A percentile compares a stretch with the other conserved stretches of the same genome.
Conservation (phyloP, 2,113 vertebrate species). For the Crotophaga sulcirostris region DNA sequence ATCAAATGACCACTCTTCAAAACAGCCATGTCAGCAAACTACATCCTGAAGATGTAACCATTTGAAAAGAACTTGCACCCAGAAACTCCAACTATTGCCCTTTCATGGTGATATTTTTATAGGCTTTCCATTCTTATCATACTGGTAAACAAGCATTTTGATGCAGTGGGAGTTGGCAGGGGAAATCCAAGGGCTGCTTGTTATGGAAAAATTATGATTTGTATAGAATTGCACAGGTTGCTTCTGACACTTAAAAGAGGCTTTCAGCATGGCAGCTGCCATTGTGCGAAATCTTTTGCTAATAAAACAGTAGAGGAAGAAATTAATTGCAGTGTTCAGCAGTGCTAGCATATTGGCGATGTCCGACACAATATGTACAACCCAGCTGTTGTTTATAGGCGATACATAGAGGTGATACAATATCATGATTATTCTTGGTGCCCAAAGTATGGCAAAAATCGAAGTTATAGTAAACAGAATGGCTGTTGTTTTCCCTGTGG, state of each 20-base stretch:
- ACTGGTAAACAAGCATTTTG: conserved; percentile 97
- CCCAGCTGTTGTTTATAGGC: conserved; percentile 81
- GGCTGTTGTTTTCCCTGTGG: conserved; percentile 94
- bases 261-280: conserved; percentile 88
- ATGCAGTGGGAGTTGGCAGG: conserved; percentile 97
- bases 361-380: conserved; percentile 87
- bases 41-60: conserved; percentile 58
- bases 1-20: conserved; percentile 53
- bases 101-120: conserved; percentile 92
- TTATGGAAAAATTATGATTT: conserved; percentile 96
- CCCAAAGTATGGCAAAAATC: conserved; percentile 93
- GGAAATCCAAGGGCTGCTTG: conserved; percentile 98
- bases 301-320: conserved; percentile 98
- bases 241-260: conserved; percentile 90
- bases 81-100: not conserved
- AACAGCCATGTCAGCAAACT: conserved; percentile 52
- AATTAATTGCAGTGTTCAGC: conserved; percentile 96
- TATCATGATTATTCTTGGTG: conserved; percentile 90
- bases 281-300: conserved; percentile 95
- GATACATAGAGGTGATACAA: conserved; percentile 92
- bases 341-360: conserved; percentile 94
- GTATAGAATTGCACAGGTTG: conserved; percentile 91
- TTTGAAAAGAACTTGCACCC: conserved; percentile 47
- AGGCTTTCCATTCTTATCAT: conserved; percentile 94
- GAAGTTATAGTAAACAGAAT: conserved; percentile 94